Base-by-base conservation (phyloP, 2,888 invertebrate genomes). In the Daptonema setosum region DNA sequence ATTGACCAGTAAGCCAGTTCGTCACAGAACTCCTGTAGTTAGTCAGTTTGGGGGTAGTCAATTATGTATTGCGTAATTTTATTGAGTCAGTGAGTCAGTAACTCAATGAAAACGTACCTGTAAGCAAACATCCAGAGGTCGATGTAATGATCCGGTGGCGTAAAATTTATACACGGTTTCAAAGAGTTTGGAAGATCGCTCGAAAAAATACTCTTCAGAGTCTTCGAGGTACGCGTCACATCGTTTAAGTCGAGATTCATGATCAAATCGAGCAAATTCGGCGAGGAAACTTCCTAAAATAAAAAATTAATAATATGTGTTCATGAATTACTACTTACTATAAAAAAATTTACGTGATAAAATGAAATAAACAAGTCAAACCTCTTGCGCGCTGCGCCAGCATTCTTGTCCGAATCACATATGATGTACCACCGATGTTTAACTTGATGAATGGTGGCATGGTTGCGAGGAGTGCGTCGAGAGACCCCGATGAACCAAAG, bases 141-240 rank as follows among this genome's bases (percentile, higher is more conserved):
- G 2, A 35, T 53, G 53, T 8, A 35, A 2, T 25, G 28, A 24
- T 3, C 53, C 53, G 14, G 53, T 53, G 24, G 53, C 53, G 35
- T 53, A 53, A n/a, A 53, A 53, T 28, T 53, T 28, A 24, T 28
- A 22, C 24, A 53, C 20, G 5, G 53, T 28, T 35, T 53, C 53
- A 35, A 53, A 53, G 3, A 53, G 53, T 11, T 8, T 35, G 22
- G 53, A 3, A 22, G 35, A 24, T 2, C 53, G 53, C 25, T 53
- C 28, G 53, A 53, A 53, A 28, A 35, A 53, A n/a, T 53, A 53
- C 53, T 53, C 53, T 8, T 8, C 24, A 20, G 28, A 2, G 11
- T 30, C 53, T 17, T n/a, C n/a, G 3, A 45, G 45, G 45, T 14
- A 45, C 14, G 45, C 45, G 45, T 45, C 45, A 3, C 17, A 8